A percentile compares a stretch with the other conserved stretches of the same genome.
phyloP scores from a whole-genome alignment of 2,113 vertebrate genomes.

The Microtus richardsoni region DNA sequence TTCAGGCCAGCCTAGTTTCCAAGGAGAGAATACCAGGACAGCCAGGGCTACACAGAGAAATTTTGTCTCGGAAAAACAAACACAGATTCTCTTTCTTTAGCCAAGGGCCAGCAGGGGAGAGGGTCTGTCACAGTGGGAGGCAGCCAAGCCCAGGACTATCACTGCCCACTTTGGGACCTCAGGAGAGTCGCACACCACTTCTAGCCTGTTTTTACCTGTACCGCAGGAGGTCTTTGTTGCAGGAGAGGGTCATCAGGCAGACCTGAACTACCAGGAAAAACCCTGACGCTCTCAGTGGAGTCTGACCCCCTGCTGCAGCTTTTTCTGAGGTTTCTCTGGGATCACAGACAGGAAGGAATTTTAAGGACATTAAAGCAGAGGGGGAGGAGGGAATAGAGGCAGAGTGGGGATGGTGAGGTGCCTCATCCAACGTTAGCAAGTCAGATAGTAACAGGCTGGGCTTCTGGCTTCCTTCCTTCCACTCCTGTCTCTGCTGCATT shows the following conservation, averaged over 20 bases:
- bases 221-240: background rate
- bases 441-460: background rate
- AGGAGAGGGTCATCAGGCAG: background rate
- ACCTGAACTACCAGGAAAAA: background rate
- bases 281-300: background rate
- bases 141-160: background rate
- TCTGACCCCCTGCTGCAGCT: background rate
- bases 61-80: background rate
- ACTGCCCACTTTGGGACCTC: background rate
- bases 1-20: background rate
- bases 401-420: rapidly evolving
- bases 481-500: background rate
- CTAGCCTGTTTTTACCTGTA: background rate
- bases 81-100: background rate
- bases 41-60: too few relatives aligned
- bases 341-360: background rate
- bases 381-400: background rate
- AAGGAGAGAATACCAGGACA: background rate
- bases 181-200: background rate
- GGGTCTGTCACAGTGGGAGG: background rate
- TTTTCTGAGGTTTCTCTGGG: background rate
- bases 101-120: background rate
- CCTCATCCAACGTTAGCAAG: background rate
- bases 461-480: background rate
- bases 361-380: background rate